A percentile compares a stretch with the other conserved stretches of the same genome.
Evolutionary conservation across 2,113 vertebrate genomes (phyloP).

Genomic region (pig (Sus scrofa)): DNA sequence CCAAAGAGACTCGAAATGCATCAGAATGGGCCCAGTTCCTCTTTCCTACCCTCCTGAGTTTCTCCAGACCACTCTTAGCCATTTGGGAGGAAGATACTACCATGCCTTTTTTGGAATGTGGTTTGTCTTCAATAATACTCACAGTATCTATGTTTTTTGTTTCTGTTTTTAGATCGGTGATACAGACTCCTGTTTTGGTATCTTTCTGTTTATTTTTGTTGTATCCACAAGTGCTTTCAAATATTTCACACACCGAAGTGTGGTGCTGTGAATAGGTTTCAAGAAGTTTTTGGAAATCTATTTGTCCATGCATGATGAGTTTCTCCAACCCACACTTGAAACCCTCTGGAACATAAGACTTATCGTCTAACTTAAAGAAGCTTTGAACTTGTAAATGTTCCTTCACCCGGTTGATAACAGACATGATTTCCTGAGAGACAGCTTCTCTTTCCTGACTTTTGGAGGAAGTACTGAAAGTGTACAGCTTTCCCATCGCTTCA

Average conservation of each 20-base stretch:
- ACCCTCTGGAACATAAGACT: slow-evolving; percentile 92
- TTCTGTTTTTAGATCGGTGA: slow-evolving; percentile 92
- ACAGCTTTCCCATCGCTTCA: slow-evolving; percentile 89
- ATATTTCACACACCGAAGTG: slow-evolving; percentile 89
- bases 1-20: slow-evolving; percentile 36
- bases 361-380: slow-evolving; percentile 89
- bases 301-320: slow-evolving; percentile 76
- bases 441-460: slow-evolving; percentile 82
- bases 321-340: slow-evolving; percentile 85
- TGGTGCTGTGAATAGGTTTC: slow-evolving; percentile 92
- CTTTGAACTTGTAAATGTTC: slow-evolving; percentile 84
- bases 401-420: slow-evolving; percentile 87
- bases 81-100: not conserved
- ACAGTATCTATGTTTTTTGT: slow-evolving; percentile 81
- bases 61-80: not conserved
- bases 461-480: slow-evolving; percentile 83
- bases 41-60: not conserved
- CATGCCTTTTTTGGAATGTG: not conserved
- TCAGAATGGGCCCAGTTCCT: not conserved
- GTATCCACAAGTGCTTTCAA: slow-evolving; percentile 81
- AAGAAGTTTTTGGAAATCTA: slow-evolving; percentile 89
- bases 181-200: slow-evolving; percentile 84
- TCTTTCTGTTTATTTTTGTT: not conserved
- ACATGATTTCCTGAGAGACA: slow-evolving; percentile 90
- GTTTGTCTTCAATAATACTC: slow-evolving; percentile 74